Base-by-base conservation (phyloP, 2,797 vertebrate species). In the Yasuhikotakia modesta region DNA sequence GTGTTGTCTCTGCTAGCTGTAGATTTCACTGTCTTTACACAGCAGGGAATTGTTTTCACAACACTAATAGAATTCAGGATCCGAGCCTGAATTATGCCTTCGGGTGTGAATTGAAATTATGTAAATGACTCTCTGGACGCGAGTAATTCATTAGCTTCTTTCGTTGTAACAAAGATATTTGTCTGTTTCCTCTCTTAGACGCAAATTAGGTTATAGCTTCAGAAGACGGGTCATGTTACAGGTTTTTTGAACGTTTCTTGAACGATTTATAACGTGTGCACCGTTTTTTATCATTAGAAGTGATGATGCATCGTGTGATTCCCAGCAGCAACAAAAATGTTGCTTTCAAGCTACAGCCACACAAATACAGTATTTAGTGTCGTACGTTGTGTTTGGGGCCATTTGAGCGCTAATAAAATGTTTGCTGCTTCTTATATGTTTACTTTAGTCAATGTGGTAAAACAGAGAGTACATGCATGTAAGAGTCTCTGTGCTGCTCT, bases 41-140 rank as follows among this genome's bases (percentile, higher is more conserved):
- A 21, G 2, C 46, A 11, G 22, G 21, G 53, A 50, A 58, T 70
- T 78, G 76, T 84, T 79, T 85, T 89, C 73, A 86, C 88, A 86
- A 87, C 82, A 85, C 81, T 87, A 85, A 88, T 86, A 70, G 73
- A 84, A 86, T 88, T 86, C 70, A 80, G 53, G 64, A 70, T 75
- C 81, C 78, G 79, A 85, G 80, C 70, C 4, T 64, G 61, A 70
- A 70, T 81, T 83, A 86, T 77, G 74, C 52, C 66, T 79, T 72
- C 75, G 66, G 78, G 78, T 70, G 63, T 78, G 73, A 79, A 83
- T 86, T 86, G 76, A 66, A 64, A 82, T 88, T 73, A 85, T 85
- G 86, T 57, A 83, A 68, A 82, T 87, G 30, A 66, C 75, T n/a
- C 76, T 63, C 73, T 65, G 53, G 66, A 58, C 61, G 22, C 75